Percentiles rank a stretch among this genome's conserved stretches.
Conservation (phyloP, 2,888 invertebrate species). For the Eupithecia centaureata region DNA sequence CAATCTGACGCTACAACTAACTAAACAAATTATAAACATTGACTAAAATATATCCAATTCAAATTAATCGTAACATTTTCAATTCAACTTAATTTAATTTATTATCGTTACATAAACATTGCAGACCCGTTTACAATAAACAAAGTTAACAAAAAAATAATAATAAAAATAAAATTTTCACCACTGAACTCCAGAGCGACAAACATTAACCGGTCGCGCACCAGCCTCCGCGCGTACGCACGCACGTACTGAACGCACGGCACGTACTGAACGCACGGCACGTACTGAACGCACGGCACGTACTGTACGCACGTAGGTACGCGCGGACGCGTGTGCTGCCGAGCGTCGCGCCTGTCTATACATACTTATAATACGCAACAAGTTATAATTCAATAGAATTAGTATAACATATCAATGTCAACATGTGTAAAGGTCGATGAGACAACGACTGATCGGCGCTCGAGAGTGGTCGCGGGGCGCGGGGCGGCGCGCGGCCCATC, state of each 20-base stretch:
- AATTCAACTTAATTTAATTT: conserved; percentile 73
- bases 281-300: not conserved
- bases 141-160: conserved; percentile 78
- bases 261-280: not conserved
- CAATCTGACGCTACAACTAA: conserved; percentile 75
- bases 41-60: conserved; percentile 81
- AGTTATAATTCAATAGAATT: conserved; percentile 83
- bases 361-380: conserved; percentile 81
- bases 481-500: conserved; percentile 44
- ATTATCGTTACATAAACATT: conserved; percentile 76
- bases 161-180: conserved; percentile 75
- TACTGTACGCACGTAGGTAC: conserved; percentile 13
- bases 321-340: conserved; percentile 30
- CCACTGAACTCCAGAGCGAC: conserved; percentile 72
- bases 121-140: conserved; percentile 81
- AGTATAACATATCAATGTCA: conserved; percentile 84
- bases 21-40: conserved; percentile 74
- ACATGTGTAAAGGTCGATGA: conserved; percentile 83
- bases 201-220: conserved; percentile 52
- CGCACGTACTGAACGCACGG: not conserved
- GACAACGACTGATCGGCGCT: conserved; percentile 66
- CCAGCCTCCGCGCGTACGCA: conserved; percentile 48
- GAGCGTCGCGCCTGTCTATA: conserved; percentile 47
- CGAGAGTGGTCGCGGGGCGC: conserved; percentile 33
- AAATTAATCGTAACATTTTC: conserved; percentile 70